phyloP scores from a whole-genome alignment of 2,888 invertebrate species.

The Dolichopus griseipennis region DNA sequence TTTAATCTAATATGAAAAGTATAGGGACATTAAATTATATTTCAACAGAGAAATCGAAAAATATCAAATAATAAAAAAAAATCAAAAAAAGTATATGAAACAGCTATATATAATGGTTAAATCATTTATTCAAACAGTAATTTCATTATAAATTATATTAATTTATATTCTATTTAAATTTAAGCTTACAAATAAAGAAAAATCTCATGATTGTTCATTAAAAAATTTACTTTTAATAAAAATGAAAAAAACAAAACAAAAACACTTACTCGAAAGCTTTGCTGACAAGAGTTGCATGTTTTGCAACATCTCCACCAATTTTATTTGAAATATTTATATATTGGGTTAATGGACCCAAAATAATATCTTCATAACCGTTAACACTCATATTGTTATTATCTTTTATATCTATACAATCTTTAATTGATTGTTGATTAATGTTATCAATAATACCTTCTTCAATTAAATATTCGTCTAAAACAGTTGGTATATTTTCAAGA shows the following conservation, averaged over 20 bases:
- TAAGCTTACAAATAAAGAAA: too few species aligned
- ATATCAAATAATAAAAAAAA: too few species aligned
- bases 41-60: too few species aligned
- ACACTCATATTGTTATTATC: conserved; percentile 56
- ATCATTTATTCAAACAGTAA: too few species aligned
- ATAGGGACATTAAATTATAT: too few species aligned
- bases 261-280: conserved; percentile 71
- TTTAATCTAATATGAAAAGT: too few species aligned
- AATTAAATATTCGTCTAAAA: conserved; percentile 30
- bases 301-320: conserved; percentile 78
- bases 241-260: conserved; percentile 10
- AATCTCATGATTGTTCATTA: too few species aligned
- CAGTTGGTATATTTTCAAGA: conserved; percentile 33
- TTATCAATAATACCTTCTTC: conserved; percentile 23
- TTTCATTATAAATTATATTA: too few species aligned
- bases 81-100: too few species aligned
- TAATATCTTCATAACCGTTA: conserved; percentile 62
- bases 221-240: too few species aligned
- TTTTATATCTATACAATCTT: not conserved
- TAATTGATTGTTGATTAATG: conserved; percentile 25
- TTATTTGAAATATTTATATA: conserved; percentile 66
- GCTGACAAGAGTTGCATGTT: conserved; percentile 70
- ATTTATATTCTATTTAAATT: too few species aligned
- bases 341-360: conserved; percentile 64
- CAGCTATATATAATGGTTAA: too few species aligned